A percentile compares a stretch with the other conserved stretches of the same genome.
phyloP scores from a whole-genome alignment of 2,888 invertebrate species.

The Acrobasis consociella region DNA sequence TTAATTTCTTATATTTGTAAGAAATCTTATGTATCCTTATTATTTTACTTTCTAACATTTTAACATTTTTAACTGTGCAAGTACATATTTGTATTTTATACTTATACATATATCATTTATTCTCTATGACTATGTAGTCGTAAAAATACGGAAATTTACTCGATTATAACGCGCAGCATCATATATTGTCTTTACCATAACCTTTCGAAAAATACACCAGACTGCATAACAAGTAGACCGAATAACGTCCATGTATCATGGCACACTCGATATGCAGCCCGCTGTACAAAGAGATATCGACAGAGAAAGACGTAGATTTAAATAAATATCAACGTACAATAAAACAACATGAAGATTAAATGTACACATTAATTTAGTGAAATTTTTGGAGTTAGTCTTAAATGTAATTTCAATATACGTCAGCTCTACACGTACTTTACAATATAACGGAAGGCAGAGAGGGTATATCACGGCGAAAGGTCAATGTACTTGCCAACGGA shows the following conservation, averaged over 20 bases:
- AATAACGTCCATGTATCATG: slow-evolving; percentile 19
- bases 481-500: too few species aligned
- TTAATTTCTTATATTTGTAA: too few species aligned
- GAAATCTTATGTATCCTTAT: too few species aligned
- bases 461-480: too few species aligned
- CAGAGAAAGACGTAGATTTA: slow-evolving; percentile 41
- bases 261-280: slow-evolving; percentile 16
- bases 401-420: slow-evolving; percentile 28
- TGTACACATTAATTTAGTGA: slow-evolving; percentile 40
- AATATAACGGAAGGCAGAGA: neutral
- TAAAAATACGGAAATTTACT: neutral
- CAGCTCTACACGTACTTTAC: slow-evolving; percentile 40
- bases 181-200: slow-evolving; percentile 1
- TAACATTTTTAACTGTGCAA: too few species aligned
- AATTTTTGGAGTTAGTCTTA: slow-evolving; percentile 47
- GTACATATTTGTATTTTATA: too few species aligned
- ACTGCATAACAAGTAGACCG: neutral
- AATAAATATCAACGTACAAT: slow-evolving; percentile 24
- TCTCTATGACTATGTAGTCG: neutral
- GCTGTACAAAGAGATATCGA: slow-evolving; percentile 27
- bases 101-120: too few species aligned
- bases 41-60: too few species aligned
- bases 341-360: slow-evolving; percentile 29
- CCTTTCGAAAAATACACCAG: neutral
- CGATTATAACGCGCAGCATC: slow-evolving; percentile 1